Percentiles rank a stretch among this genome's conserved stretches.
These are phyloP conservation scores for Corythoichthys intestinalis DNA, from an alignment of 2,113 vertebrate genomes.

Conservation along the genomic window DNA sequence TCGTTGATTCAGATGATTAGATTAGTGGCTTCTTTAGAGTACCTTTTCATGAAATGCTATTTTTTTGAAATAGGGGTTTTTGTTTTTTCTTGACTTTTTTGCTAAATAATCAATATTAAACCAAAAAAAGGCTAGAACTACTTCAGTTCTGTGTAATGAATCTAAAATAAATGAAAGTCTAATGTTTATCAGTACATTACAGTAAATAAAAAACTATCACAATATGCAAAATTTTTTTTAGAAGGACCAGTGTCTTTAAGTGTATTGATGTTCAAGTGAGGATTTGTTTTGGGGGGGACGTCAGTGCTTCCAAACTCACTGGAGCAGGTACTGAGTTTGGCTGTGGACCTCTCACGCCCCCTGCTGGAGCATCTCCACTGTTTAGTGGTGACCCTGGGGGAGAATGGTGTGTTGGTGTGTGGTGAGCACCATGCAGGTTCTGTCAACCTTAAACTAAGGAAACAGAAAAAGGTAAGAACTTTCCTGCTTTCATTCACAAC, in stretches of 20 bases:
- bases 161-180: too few species aligned
- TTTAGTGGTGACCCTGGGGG: constrained; percentile 80
- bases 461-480: constrained; percentile 55
- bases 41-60: too few species aligned
- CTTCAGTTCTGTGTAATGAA: too few species aligned
- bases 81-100: too few species aligned
- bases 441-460: constrained; percentile 66
- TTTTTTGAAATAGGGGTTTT: too few species aligned
- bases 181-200: too few species aligned
- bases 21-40: too few species aligned
- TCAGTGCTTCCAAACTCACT: constrained; percentile 68
- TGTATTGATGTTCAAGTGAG: neutral
- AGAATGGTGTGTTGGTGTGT: constrained; percentile 78
- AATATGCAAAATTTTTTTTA: too few species aligned
- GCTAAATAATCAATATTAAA: too few species aligned
- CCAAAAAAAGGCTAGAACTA: too few species aligned
- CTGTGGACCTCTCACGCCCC: constrained; percentile 74
- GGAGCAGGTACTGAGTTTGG: constrained; percentile 70
- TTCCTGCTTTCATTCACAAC: neutral
- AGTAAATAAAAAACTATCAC: too few species aligned
- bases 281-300: constrained; percentile 14
- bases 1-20: too few species aligned
- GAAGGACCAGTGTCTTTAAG: neutral
- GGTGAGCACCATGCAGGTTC: constrained; percentile 69
- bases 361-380: constrained; percentile 81